A percentile compares a stretch with the other conserved stretches of the same genome.
These are phyloP conservation scores for Lymantria dispar DNA, from an alignment of 2,888 invertebrate genomes.

Conservation along the genomic window DNA sequence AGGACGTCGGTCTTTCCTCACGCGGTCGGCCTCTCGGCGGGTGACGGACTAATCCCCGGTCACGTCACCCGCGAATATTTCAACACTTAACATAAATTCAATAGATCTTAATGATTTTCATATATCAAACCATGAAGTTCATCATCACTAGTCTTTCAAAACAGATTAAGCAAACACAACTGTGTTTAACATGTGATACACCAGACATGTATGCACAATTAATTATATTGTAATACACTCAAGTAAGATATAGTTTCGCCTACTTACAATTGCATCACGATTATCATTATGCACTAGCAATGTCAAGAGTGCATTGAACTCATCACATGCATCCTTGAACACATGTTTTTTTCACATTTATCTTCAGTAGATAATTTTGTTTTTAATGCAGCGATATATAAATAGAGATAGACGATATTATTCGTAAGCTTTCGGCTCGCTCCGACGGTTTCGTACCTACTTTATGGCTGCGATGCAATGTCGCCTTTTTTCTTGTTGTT, in stretches of 20 bases:
- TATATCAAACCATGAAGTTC: too few relatives aligned
- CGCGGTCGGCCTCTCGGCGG: too few relatives aligned
- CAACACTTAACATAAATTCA: too few relatives aligned
- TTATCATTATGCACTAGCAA: constrained; percentile 60
- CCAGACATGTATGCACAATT: constrained; percentile 2
- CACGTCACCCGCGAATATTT: too few relatives aligned
- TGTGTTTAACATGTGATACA: constrained; percentile 3
- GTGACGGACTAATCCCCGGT: too few relatives aligned
- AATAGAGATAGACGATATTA: constrained; percentile 31
- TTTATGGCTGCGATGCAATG: constrained; percentile 21
- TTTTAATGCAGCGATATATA: constrained; percentile 36
- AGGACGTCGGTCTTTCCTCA: too few relatives aligned
- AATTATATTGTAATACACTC: constrained; percentile 18
- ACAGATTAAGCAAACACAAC: constrained; percentile 1
- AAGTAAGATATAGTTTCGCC: constrained; percentile 26
- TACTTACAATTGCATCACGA: constrained; percentile 52
- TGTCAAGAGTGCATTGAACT: constrained; percentile 73
- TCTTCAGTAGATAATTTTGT: constrained; percentile 57
- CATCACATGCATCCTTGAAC: constrained; percentile 63
- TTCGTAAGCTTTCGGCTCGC: constrained; percentile 12
- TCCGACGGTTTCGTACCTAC: constrained; percentile 4
- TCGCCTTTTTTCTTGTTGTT: constrained; percentile 19
- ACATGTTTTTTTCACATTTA: constrained; percentile 50
- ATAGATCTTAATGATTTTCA: too few relatives aligned
- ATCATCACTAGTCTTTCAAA: too few relatives aligned